Evolutionary conservation across 2,888 invertebrate species (phyloP).

Genomic region (Drosophila pseudotalamancana): DNA sequence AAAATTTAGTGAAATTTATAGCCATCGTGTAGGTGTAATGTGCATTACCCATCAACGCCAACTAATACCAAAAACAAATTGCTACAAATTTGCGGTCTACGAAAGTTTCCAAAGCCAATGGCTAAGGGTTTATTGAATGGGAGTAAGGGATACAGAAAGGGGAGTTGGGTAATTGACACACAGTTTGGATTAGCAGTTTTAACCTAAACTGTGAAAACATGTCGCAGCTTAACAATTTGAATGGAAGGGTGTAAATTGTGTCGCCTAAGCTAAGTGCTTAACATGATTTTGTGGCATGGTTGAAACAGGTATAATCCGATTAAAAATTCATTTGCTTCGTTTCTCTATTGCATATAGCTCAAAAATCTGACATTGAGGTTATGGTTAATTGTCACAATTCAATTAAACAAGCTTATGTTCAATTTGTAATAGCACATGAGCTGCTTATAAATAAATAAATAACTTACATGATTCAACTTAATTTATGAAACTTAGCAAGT

Average conservation of each 20-base stretch:
- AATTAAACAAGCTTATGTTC: background rate
- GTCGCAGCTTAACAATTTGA: conserved; percentile 30
- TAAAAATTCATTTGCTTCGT: background rate
- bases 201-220: conserved; percentile 15
- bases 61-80: conserved; percentile 74
- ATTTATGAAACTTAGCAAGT: too few species aligned
- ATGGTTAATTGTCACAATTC: background rate
- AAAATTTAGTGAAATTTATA: conserved; percentile 73
- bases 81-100: conserved; percentile 64
- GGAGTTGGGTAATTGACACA: conserved; percentile 49
- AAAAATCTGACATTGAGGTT: too few species aligned
- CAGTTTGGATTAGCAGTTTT: conserved; percentile 32
- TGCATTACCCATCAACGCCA: conserved; percentile 61
- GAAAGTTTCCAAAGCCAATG: conserved; percentile 23
- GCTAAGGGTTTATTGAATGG: conserved; percentile 2
- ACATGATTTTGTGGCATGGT: conserved; percentile 12
- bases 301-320: background rate
- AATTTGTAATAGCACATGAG: too few species aligned
- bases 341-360: too few species aligned
- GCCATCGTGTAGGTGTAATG: conserved; percentile 66
- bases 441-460: background rate
- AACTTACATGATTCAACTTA: too few species aligned
- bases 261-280: conserved; percentile 4
- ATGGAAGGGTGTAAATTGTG: conserved; percentile 22
- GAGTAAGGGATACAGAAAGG: background rate